These are phyloP conservation scores for Sclerodermus sp. DNA, from an alignment of 2,888 invertebrate genomes.

Conservation along the genomic window DNA sequence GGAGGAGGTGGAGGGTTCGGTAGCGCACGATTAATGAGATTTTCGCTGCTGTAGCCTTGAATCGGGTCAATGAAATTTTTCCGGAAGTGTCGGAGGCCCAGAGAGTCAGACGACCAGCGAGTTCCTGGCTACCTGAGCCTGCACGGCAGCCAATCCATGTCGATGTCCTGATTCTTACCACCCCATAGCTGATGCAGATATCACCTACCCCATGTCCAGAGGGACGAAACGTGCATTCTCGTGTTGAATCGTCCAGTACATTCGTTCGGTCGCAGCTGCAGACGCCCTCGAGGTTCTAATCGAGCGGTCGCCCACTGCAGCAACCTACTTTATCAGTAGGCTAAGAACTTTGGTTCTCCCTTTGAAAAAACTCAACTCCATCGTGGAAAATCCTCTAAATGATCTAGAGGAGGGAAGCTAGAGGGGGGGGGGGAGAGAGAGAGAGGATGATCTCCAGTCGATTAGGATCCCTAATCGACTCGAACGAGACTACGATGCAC, in stretches of 20 bases:
- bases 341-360: too few relatives aligned
- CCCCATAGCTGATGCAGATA: constrained; percentile 20
- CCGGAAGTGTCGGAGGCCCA: too few relatives aligned
- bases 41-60: too few relatives aligned
- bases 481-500: too few relatives aligned
- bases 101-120: not conserved
- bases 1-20: not conserved
- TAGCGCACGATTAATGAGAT: not conserved
- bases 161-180: constrained; percentile 13
- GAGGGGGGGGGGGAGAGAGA: too few relatives aligned
- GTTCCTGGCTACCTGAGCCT: constrained; percentile 35
- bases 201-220: constrained; percentile 38
- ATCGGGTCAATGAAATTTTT: too few relatives aligned
- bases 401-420: too few relatives aligned
- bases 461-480: too few relatives aligned
- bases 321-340: not conserved
- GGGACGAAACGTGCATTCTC: constrained; percentile 21
- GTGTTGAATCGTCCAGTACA: constrained; percentile 10
- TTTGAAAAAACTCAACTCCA: too few relatives aligned
- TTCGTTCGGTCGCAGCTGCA: constrained; percentile 11
- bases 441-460: too few relatives aligned
- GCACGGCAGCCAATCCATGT: constrained; percentile 40
- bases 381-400: too few relatives aligned
- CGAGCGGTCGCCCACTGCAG: not conserved
- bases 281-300: not conserved